A percentile compares a stretch with the other conserved stretches of the same genome.
Evolutionary conservation across 1,140 invertebrate genomes (phyloP).

Genomic region (Rhagoletis pomonella): DNA sequence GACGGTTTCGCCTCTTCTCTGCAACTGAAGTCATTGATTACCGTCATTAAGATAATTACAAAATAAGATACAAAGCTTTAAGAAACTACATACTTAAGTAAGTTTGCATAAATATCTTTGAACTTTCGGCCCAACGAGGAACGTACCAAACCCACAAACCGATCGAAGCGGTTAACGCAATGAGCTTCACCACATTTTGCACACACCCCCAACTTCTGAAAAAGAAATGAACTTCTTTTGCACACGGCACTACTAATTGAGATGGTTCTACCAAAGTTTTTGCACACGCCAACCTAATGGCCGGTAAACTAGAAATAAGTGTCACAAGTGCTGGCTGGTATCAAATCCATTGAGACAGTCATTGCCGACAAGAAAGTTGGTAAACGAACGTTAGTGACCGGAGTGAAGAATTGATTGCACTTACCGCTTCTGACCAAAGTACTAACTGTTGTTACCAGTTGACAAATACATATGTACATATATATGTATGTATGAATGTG

Average conservation of each 20-base stretch:
- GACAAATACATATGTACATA: not conserved
- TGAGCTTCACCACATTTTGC: constrained; percentile 18
- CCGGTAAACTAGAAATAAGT: not conserved
- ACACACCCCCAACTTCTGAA: not conserved
- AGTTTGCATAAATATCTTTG: not conserved
- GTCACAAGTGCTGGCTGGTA: not conserved
- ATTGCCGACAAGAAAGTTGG: not conserved
- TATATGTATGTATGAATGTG: not conserved
- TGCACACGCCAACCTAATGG: constrained; percentile 36
- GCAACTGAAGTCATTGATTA: too few relatives aligned
- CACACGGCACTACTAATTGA: not conserved
- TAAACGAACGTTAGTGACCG: not conserved
- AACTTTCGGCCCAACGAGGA: not conserved
- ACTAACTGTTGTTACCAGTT: too few relatives aligned
- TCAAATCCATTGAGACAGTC: constrained; percentile 10
- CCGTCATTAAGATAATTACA: too few relatives aligned
- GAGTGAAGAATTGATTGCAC: constrained; percentile 15
- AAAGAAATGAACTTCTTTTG: constrained; percentile 11
- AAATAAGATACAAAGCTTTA: too few relatives aligned
- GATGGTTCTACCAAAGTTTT: not conserved
- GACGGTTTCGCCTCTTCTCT: too few relatives aligned
- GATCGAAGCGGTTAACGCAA: not conserved
- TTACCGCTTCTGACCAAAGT: too few relatives aligned
- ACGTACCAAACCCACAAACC: not conserved
- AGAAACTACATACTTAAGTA: too few relatives aligned